Conservation (phyloP, 92 coral and sea anemone genomes). For the Porites lobata region DNA sequence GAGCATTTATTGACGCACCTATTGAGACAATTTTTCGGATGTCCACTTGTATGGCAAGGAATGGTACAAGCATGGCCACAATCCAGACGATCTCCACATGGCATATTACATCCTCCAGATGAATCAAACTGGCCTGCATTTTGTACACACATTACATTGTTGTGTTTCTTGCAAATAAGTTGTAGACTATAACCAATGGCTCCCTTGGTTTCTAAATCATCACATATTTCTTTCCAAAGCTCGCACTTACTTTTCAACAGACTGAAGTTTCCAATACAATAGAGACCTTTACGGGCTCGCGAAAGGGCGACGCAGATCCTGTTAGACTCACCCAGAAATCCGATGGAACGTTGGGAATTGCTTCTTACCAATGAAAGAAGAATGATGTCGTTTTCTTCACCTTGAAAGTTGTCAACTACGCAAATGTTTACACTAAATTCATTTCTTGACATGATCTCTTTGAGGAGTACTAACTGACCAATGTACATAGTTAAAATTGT, state of each 20-base stretch:
- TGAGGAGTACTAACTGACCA: slow-evolving; percentile 70
- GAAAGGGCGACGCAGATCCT: slow-evolving; percentile 89
- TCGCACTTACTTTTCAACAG: slow-evolving; percentile 46
- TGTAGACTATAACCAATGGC: slow-evolving; percentile 29
- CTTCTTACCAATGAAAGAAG: slow-evolving; percentile 82
- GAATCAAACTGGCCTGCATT: background rate
- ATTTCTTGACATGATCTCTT: slow-evolving; percentile 62
- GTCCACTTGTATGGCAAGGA: background rate
- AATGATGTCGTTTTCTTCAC: slow-evolving; percentile 85
- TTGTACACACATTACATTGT: background rate
- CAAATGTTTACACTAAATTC: slow-evolving; percentile 63
- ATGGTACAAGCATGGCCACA: slow-evolving; percentile 36
- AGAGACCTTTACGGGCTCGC: slow-evolving; percentile 76
- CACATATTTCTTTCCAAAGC: slow-evolving; percentile 75
- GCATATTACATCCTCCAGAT: slow-evolving; percentile 6
- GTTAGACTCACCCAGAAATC: slow-evolving; percentile 79
- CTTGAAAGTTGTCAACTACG: slow-evolving; percentile 83
- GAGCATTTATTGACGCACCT: slow-evolving; percentile 7
- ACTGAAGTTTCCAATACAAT: slow-evolving; percentile 76
- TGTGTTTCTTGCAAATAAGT: slow-evolving; percentile 21
- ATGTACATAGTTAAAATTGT: slow-evolving; percentile 82
- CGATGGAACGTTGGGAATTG: slow-evolving; percentile 63
- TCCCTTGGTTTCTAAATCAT: slow-evolving; percentile 49
- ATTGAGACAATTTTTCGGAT: slow-evolving; percentile 6
- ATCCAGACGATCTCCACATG: slow-evolving; percentile 25